Evolutionary conservation across 2,888 invertebrate genomes (phyloP).

Genomic region (Drosophila nigricruria): DNA sequence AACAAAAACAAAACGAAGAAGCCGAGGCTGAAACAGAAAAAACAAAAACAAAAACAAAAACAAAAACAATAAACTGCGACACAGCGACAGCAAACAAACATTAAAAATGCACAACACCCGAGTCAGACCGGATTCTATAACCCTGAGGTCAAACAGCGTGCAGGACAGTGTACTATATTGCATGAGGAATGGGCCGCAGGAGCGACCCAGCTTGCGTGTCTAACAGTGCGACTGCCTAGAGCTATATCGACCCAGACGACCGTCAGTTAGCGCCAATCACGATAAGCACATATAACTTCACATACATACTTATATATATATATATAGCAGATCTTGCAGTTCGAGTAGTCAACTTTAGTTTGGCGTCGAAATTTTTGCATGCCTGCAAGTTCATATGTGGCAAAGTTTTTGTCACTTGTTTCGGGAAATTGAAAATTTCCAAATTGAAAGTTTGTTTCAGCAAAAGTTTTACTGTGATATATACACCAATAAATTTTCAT

Average conservation of each 20-base stretch:
- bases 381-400: slow-evolving; percentile 24
- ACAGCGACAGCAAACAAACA: slow-evolving; percentile 74
- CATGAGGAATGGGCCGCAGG: not conserved
- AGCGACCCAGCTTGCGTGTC: slow-evolving; percentile 58
- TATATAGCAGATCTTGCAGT: slow-evolving; percentile 21
- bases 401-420: slow-evolving; percentile 40
- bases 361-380: slow-evolving; percentile 19
- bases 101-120: slow-evolving; percentile 65
- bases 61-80: slow-evolving; percentile 64
- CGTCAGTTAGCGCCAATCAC: slow-evolving; percentile 49
- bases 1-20: slow-evolving; percentile 41
- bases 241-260: slow-evolving; percentile 63
- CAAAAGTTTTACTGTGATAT: slow-evolving; percentile 10
- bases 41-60: slow-evolving; percentile 45
- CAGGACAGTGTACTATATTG: slow-evolving; percentile 20
- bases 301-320: not conserved
- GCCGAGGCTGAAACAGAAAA: not conserved
- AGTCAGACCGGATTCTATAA: slow-evolving; percentile 36
- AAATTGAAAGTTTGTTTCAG: slow-evolving; percentile 49
- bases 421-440: slow-evolving; percentile 40
- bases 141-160: slow-evolving; percentile 33
- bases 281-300: slow-evolving; percentile 35
- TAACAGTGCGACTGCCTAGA: slow-evolving; percentile 50
- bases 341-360: slow-evolving; percentile 22
- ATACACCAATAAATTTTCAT: slow-evolving; percentile 21